A percentile compares a stretch with the other conserved stretches of the same genome.
These are phyloP conservation scores for Serranus cabrilla DNA, from an alignment of 2,797 vertebrate genomes.

Conservation along the genomic window DNA sequence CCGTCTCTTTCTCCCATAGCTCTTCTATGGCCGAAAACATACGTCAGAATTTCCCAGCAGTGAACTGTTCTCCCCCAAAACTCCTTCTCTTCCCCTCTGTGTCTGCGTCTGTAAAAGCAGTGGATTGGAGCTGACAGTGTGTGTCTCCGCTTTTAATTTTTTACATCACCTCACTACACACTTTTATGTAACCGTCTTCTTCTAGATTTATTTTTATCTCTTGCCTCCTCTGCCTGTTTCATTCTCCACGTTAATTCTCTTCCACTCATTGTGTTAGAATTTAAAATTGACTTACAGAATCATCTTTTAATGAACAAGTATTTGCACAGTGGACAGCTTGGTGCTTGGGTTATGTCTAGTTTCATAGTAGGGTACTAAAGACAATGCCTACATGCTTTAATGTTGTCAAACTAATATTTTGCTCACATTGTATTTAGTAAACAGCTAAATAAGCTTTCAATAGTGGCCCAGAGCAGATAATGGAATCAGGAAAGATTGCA, in stretches of 20 bases:
- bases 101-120: constrained; percentile 44
- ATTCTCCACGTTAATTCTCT: constrained; percentile 31
- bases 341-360: background rate
- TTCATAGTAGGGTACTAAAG: background rate
- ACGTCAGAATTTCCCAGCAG: background rate
- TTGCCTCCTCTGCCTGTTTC: constrained; percentile 31
- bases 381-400: background rate
- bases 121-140: constrained; percentile 75
- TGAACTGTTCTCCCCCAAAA: constrained; percentile 2
- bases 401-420: background rate
- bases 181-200: constrained; percentile 83
- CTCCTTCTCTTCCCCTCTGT: background rate
- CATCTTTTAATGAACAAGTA: background rate
- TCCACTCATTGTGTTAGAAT: constrained; percentile 19
- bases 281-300: constrained; percentile 12
- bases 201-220: constrained; percentile 82
- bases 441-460: constrained; percentile 1
- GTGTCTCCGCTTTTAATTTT: constrained; percentile 83
- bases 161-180: constrained; percentile 80
- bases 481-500: background rate
- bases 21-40: background rate
- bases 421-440: constrained; percentile 14
- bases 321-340: background rate
- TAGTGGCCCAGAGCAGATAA: background rate
- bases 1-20: background rate